phyloP scores from a whole-genome alignment of 2,888 invertebrate genomes.

The Eupithecia vulgata region DNA sequence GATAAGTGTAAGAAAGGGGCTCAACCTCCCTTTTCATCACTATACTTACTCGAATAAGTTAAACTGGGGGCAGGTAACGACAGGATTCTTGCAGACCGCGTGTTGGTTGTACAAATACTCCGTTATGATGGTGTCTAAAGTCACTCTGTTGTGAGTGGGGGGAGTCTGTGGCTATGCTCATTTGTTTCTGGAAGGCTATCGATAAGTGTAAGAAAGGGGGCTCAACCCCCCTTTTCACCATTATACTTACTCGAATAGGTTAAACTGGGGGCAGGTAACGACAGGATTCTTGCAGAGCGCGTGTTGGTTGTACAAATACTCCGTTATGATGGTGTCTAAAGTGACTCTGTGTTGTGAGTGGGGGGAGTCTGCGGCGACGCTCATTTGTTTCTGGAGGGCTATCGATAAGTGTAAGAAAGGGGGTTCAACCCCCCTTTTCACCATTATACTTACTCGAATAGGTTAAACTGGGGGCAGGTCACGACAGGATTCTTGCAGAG shows the following conservation, averaged over 20 bases:
- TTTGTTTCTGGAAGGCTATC: too few relatives aligned
- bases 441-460: slow-evolving; percentile 86
- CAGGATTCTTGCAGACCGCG: slow-evolving; percentile 98
- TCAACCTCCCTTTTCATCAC: not conserved
- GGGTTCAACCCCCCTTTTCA: not conserved
- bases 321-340: slow-evolving; percentile 93
- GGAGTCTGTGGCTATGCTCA: slow-evolving; percentile 55
- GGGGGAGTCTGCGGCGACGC: slow-evolving; percentile 64
- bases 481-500: slow-evolving; percentile 98
- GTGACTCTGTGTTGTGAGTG: slow-evolving; percentile 57
- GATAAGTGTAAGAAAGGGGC: too few relatives aligned
- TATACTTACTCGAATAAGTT: slow-evolving; percentile 90
- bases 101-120: slow-evolving; percentile 99
- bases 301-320: slow-evolving; percentile 98
- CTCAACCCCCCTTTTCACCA: not conserved
- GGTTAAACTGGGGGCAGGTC: slow-evolving; percentile 97
- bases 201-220: too few relatives aligned
- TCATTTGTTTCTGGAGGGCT: slow-evolving; percentile 73
- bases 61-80: too few relatives aligned
- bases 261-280: slow-evolving; percentile 99
- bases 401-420: too few relatives aligned
- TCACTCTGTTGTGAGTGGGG: slow-evolving; percentile 68
- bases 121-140: slow-evolving; percentile 91
- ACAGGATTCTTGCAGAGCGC: slow-evolving; percentile 99
- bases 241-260: slow-evolving; percentile 88